phyloP scores from a whole-genome alignment of 2,888 invertebrate genomes.

The Leptopterna dolabrata region DNA sequence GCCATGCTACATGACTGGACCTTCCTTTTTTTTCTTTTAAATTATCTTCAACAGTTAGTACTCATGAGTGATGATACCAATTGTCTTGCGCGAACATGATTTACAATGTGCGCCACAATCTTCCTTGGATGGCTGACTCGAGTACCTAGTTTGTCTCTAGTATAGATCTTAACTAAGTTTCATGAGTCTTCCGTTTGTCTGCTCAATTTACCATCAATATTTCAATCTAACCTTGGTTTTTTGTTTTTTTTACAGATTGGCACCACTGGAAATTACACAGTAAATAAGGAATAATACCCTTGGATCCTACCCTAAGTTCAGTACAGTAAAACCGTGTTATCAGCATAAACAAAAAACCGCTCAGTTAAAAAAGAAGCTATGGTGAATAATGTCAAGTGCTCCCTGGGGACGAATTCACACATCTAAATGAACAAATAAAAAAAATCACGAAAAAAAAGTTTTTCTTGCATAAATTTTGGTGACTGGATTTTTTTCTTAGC shows the following conservation, averaged over 20 bases:
- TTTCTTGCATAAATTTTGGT: conserved; percentile 52
- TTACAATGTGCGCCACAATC: conserved; percentile 39
- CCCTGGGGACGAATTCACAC: conserved; percentile 51
- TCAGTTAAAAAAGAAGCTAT: conserved; percentile 12
- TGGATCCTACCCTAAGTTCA: conserved; percentile 14
- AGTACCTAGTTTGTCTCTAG: conserved; percentile 28
- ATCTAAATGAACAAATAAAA: conserved; percentile 10
- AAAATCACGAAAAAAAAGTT: neutral
- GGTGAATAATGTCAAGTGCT: neutral
- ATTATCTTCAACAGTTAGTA: too few relatives aligned
- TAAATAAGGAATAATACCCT: conserved; percentile 23
- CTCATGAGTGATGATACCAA: conserved; percentile 27
- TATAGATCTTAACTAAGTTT: too few relatives aligned
- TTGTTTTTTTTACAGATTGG: conserved; percentile 30
- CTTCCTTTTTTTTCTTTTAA: too few relatives aligned
- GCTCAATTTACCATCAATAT: neutral
- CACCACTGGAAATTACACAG: conserved; percentile 32
- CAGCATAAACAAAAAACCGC: neutral
- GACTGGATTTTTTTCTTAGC: conserved; percentile 45
- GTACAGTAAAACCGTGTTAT: conserved; percentile 25
- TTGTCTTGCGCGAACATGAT: neutral
- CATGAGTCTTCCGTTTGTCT: neutral
- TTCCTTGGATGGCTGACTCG: conserved; percentile 52
- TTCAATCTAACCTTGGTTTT: neutral
- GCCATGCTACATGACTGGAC: too few relatives aligned